These are phyloP conservation scores for Atethmia centrago DNA, from an alignment of 2,888 invertebrate genomes.

Conservation along the genomic window DNA sequence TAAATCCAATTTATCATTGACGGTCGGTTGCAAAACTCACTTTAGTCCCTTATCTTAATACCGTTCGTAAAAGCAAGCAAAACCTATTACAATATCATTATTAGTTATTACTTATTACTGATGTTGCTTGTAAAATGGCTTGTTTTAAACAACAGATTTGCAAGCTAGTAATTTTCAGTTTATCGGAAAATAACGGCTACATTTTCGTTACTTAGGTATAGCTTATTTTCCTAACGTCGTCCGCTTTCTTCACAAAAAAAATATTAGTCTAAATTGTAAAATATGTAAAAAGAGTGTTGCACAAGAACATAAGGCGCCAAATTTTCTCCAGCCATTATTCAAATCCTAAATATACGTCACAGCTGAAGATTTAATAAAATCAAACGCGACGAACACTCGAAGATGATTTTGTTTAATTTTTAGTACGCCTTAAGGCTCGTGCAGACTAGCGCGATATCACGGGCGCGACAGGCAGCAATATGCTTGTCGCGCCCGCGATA, in stretches of 20 bases:
- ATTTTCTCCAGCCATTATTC: constrained; percentile 18
- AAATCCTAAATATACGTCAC: constrained; percentile 8
- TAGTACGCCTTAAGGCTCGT: constrained; percentile 1
- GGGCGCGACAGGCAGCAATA: no score
- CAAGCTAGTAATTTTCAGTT: neutral
- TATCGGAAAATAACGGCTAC: neutral
- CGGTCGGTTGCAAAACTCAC: constrained; percentile 25
- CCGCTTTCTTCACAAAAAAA: no score
- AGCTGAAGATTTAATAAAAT: constrained; percentile 33
- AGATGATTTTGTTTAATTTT: constrained; percentile 32
- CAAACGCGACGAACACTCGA: neutral
- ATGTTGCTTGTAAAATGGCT: neutral
- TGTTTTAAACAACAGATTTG: neutral
- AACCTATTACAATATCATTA: constrained; percentile 43
- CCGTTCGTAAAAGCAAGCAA: constrained; percentile 13
- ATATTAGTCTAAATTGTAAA: neutral
- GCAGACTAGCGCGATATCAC: no score
- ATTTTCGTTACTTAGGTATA: neutral
- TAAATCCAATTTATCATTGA: constrained; percentile 35
- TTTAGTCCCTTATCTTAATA: constrained; percentile 47
- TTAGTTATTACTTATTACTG: constrained; percentile 32
- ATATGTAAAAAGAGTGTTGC: neutral
- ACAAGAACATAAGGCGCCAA: constrained; percentile 4
- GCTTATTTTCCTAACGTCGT: no score
- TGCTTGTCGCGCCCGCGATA: no score